Conservation (phyloP, 92 coral and sea anemone species). For the Parazoanthus darwini region DNA sequence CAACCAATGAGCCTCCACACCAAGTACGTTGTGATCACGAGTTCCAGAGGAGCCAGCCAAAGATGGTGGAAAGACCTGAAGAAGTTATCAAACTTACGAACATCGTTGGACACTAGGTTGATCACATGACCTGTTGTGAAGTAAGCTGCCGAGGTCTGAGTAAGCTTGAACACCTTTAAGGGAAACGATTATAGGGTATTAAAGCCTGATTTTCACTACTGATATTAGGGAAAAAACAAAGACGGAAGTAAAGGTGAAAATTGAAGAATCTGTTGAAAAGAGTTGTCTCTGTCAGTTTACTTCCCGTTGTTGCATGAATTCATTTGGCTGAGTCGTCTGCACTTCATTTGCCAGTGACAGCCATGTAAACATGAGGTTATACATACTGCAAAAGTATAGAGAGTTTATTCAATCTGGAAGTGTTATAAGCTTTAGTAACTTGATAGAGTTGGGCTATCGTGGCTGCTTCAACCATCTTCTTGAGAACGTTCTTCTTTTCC, state of each 20-base stretch:
- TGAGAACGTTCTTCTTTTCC: too few relatives aligned
- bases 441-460: too few relatives aligned
- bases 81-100: slow-evolving; percentile 40
- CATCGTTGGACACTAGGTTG: slow-evolving; percentile 39
- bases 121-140: slow-evolving; percentile 30
- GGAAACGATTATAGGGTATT: background rate
- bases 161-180: slow-evolving; percentile 23
- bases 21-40: slow-evolving; percentile 20
- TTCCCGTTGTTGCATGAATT: background rate
- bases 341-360: background rate
- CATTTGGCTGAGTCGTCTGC: background rate
- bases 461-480: too few relatives aligned
- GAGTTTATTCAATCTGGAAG: too few relatives aligned
- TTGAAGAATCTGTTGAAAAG: too few relatives aligned
- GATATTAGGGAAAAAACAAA: background rate
- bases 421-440: background rate
- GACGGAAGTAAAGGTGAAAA: too few relatives aligned
- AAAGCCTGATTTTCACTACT: background rate
- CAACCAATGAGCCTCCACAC: slow-evolving; percentile 39
- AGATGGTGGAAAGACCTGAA: slow-evolving; percentile 39
- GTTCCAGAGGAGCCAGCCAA: slow-evolving; percentile 42
- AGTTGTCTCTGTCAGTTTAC: background rate
- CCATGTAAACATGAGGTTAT: too few relatives aligned
- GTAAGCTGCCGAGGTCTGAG: slow-evolving; percentile 28
- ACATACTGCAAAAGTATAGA: too few relatives aligned